These are phyloP conservation scores for Chloroceryle aenea DNA, from an alignment of 2,113 vertebrate species.

Conservation along the genomic window DNA sequence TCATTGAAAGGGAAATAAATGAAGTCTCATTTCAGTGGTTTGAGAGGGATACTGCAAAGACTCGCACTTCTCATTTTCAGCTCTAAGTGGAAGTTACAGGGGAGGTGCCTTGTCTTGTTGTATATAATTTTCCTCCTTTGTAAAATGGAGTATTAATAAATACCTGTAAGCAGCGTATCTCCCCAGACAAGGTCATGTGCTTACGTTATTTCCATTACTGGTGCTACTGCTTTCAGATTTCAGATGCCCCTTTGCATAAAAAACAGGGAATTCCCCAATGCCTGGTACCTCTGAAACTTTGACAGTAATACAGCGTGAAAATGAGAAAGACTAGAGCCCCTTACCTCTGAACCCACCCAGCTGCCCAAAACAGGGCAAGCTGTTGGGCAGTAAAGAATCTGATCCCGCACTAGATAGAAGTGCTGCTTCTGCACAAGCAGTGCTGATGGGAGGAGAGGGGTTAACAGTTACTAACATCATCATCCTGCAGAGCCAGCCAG, in stretches of 20 bases:
- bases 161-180: neutral
- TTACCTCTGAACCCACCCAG: neutral
- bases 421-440: neutral
- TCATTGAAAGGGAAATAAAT: neutral
- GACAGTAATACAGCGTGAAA: neutral
- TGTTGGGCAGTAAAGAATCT: neutral
- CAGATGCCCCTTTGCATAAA: neutral
- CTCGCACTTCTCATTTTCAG: neutral
- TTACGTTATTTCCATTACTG: neutral
- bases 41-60: neutral
- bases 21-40: neutral
- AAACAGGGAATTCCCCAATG: neutral
- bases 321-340: neutral
- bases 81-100: neutral
- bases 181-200: neutral
- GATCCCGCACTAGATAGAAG: neutral
- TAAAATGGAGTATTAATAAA: neutral
- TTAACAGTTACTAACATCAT: neutral
- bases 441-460: neutral
- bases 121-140: neutral
- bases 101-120: neutral
- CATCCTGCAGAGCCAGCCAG: neutral
- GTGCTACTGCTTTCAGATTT: neutral
- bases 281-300: neutral
- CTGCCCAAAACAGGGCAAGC: neutral